A percentile compares a stretch with the other conserved stretches of the same genome.
These are phyloP conservation scores for Drosophila saltans DNA, from an alignment of 1,140 invertebrate species.

Conservation along the genomic window DNA sequence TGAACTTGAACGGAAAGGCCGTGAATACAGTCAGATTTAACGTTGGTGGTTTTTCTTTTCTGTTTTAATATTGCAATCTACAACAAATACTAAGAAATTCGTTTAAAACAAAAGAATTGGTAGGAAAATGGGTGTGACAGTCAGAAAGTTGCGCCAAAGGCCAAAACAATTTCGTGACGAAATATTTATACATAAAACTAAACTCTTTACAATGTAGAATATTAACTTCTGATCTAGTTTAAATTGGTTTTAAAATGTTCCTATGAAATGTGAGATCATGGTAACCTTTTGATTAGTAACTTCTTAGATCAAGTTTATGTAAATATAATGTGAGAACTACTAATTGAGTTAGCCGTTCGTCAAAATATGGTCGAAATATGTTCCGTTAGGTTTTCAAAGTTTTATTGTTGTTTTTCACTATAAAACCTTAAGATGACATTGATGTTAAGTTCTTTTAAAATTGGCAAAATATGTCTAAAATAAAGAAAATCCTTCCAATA, in stretches of 20 bases:
- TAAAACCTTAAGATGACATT: too few species aligned
- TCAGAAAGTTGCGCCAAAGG: slow-evolving; percentile 2
- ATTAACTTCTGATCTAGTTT: neutral
- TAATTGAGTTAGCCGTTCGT: too few species aligned
- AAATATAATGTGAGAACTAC: too few species aligned
- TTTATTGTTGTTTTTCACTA: too few species aligned
- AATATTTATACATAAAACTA: neutral
- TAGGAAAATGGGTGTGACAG: slow-evolving; percentile 21
- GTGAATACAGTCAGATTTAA: slow-evolving; percentile 74
- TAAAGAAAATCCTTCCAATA: too few species aligned
- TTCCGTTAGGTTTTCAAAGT: too few species aligned
- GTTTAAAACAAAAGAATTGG: slow-evolving; percentile 61
- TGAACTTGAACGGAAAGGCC: slow-evolving; percentile 80
- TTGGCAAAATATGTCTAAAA: too few species aligned
- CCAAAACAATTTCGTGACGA: neutral
- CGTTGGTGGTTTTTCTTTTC: slow-evolving; percentile 51
- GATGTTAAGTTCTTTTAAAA: too few species aligned
- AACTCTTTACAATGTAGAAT: neutral
- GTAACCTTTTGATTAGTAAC: neutral
- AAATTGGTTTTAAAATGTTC: neutral
- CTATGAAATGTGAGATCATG: neutral
- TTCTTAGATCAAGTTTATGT: too few species aligned
- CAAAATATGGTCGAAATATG: too few species aligned
- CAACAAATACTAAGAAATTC: slow-evolving; percentile 74
- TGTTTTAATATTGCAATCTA: slow-evolving; percentile 44